Base-by-base conservation (phyloP, 2,113 vertebrate genomes). In the Puffinus mauretanicus region DNA sequence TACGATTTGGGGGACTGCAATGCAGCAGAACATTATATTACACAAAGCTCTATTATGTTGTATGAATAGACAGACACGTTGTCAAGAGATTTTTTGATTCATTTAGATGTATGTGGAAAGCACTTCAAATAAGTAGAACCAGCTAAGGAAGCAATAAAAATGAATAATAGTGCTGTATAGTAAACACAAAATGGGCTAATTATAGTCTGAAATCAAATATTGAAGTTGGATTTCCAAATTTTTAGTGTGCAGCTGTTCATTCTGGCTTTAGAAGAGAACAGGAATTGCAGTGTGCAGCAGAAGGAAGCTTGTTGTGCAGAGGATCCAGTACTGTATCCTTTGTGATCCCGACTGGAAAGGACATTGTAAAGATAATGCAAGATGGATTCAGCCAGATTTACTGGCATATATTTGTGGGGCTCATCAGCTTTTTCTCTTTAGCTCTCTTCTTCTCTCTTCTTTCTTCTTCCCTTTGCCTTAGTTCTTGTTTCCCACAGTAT, bases 161-260 rank as follows among this genome's bases (percentile, higher is more conserved):
- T 78, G 81, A 96, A 64, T 88, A 93, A 95, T 81, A 86, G 79
- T 75, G 79, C 79, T 71, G 44, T 81, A 66, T 93, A 97, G 97
- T 97, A 97, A 96, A 94, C 87, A 95, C 51, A 85, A 93, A 95
- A 93, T 90, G 84, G 95, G 84, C 95, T 97, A 96, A 96, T 97
- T 96, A 94, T 91, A 91, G 86, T 71, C 46, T 91, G 91, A 95
- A 93, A 96, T 96, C 42, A 95, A 96, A 95, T 90, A 96, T 88
- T 97, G 78, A 96, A 95, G 89, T 94, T 97, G 51, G 71, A 95
- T 96, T 97, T 97, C 96, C 93, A 95, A 95, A 86, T 97, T 96
- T 94, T 93, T 86, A 77, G 60, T 84, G 75, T 95, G 96, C 95
- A 97, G 95, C 95, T 96, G 95, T 93, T 97, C 71, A n/a, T 97